Evolutionary conservation across 53 echinoderm and acorn worm genomes (phyloP).

Genomic region (Astropecten irregularis): DNA sequence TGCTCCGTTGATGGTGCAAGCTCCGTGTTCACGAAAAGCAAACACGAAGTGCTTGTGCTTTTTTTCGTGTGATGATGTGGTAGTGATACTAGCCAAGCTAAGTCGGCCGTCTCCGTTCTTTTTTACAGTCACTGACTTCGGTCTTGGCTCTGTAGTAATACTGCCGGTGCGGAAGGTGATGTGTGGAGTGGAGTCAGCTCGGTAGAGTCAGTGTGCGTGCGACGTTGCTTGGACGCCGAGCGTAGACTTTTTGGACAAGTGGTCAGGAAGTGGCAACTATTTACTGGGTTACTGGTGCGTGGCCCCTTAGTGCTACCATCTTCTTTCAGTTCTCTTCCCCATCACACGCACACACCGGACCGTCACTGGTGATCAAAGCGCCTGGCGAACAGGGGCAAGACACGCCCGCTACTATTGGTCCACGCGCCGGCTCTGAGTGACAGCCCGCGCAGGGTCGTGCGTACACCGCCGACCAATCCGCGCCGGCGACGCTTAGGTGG

Average conservation of each 20-base stretch:
- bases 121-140: conserved; percentile 16
- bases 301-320: not conserved
- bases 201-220: too few species aligned
- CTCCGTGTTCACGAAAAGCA: conserved; percentile 38
- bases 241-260: conserved; percentile 19
- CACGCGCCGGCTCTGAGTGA: not conserved
- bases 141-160: too few species aligned
- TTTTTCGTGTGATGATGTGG: not conserved
- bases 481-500: conserved; percentile 18
- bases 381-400: not conserved
- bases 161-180: too few species aligned
- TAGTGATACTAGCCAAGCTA: too few species aligned
- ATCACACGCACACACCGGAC: too few species aligned
- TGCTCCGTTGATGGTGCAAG: conserved; percentile 39
- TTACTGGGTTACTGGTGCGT: conserved; percentile 57
- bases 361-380: too few species aligned
- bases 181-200: too few species aligned
- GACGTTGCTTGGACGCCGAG: not conserved
- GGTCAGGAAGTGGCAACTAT: conserved; percentile 53
- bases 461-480: conserved; percentile 41
- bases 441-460: conserved; percentile 3
- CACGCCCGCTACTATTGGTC: conserved; percentile 51
- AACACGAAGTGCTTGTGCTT: not conserved
- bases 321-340: not conserved
- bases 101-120: too few species aligned